These are phyloP conservation scores for Pampus argenteus DNA, from an alignment of 2,797 vertebrate species.

Conservation along the genomic window DNA sequence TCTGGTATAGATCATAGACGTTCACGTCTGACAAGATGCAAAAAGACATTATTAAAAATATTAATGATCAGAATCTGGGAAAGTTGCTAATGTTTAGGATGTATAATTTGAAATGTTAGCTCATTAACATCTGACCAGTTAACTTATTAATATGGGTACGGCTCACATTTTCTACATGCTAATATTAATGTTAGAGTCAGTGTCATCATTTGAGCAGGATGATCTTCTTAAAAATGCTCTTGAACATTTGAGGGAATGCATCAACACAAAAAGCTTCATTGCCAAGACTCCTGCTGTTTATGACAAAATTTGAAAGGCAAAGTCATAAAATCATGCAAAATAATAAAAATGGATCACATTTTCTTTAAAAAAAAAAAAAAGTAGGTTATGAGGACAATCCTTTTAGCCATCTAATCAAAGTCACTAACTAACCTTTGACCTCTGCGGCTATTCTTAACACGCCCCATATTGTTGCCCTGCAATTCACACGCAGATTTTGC, in stretches of 20 bases:
- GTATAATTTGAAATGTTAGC: background rate
- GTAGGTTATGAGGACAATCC: conserved; percentile 15
- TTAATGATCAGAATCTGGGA: too few relatives aligned
- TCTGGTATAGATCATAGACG: too few relatives aligned
- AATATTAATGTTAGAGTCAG: too few relatives aligned
- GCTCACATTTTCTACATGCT: background rate
- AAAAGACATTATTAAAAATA: background rate
- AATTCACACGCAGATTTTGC: conserved; percentile 48
- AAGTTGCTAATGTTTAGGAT: background rate
- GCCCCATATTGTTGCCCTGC: background rate
- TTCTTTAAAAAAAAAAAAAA: background rate
- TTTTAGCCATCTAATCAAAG: conserved; percentile 6
- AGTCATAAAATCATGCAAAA: background rate
- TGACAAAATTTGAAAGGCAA: background rate
- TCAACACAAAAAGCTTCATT: too few relatives aligned
- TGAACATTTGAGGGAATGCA: too few relatives aligned
- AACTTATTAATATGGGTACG: background rate
- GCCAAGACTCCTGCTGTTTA: too few relatives aligned
- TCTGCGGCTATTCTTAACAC: conserved; percentile 43
- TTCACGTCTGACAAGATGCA: background rate
- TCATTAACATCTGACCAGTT: background rate
- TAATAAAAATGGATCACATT: background rate
- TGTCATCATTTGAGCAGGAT: too few relatives aligned
- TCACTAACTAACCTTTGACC: conserved; percentile 34
- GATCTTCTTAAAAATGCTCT: too few relatives aligned